Percentiles rank a stretch among this genome's conserved stretches.
Evolutionary conservation across 2,888 invertebrate species (phyloP).

Genomic region (Apodemia duryi): DNA sequence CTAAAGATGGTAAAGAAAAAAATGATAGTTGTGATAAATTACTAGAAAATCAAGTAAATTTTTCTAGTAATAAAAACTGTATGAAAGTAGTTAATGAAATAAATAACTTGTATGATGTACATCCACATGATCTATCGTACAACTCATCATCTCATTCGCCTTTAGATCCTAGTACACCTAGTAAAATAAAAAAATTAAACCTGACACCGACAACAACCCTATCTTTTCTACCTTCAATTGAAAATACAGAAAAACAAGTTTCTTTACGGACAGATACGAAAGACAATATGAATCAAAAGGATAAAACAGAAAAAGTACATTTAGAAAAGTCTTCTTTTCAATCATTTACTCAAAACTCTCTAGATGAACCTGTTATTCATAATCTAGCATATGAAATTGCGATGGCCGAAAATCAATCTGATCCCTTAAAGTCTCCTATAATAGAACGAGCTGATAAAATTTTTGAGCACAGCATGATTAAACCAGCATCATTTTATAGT

Average conservation of each 20-base stretch:
- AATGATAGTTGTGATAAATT: not conserved
- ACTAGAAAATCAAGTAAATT: not conserved
- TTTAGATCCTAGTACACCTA: slow-evolving; percentile 6
- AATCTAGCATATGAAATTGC: not conserved
- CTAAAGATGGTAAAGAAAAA: not conserved
- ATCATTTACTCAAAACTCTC: not conserved
- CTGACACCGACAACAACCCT: not conserved
- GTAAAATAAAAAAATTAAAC: not conserved
- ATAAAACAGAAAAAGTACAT: not conserved
- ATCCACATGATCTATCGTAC: not conserved
- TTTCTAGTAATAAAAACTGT: not conserved
- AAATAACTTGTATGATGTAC: not conserved
- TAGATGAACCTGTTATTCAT: not conserved
- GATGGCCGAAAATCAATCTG: not conserved
- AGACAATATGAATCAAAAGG: not conserved
- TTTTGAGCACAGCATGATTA: not conserved
- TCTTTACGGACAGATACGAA: not conserved
- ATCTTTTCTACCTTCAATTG: not conserved
- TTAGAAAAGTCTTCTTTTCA: not conserved
- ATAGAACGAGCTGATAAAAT: not conserved
- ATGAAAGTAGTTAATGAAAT: not conserved
- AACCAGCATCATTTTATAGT: not conserved
- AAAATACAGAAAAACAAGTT: slow-evolving; percentile 18
- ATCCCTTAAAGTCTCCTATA: slow-evolving; percentile 1
- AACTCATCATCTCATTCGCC: not conserved